Percentiles rank a stretch among this genome's conserved stretches.
Evolutionary conservation across 2,888 invertebrate species (phyloP).

Genomic region (Pteria penguin): DNA sequence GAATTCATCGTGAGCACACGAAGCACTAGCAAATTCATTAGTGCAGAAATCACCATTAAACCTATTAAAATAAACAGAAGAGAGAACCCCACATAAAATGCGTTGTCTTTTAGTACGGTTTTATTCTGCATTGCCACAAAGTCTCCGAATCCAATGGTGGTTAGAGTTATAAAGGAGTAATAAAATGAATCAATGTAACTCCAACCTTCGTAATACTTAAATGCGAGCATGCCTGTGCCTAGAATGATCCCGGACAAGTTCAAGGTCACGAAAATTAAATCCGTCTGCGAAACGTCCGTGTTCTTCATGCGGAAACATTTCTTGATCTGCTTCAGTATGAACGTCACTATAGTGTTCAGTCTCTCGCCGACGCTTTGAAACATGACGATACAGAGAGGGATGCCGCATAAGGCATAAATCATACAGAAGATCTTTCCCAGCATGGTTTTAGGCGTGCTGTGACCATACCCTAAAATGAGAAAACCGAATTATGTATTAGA

Average conservation of each 20-base stretch:
- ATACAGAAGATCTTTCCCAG: slow-evolving; percentile 99
- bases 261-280: slow-evolving; percentile 88
- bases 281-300: slow-evolving; percentile 89
- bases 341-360: slow-evolving; percentile 97
- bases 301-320: slow-evolving; percentile 91
- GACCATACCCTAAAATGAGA: slow-evolving; percentile 90
- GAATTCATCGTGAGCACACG: slow-evolving; percentile 99
- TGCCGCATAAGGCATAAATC: slow-evolving; percentile 90
- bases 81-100: slow-evolving; percentile 97
- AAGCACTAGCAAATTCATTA: slow-evolving; percentile 96
- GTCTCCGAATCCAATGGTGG: slow-evolving; percentile 98
- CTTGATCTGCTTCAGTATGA: slow-evolving; percentile 93
- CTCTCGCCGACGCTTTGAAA: slow-evolving; percentile 99
- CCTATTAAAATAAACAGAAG: slow-evolving; percentile 99
- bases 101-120: slow-evolving; percentile 94
- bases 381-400: slow-evolving; percentile 97
- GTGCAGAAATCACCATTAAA: slow-evolving; percentile 98
- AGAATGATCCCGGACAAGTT: slow-evolving; percentile 95
- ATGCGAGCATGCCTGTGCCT: slow-evolving; percentile 95
- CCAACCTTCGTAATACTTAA: slow-evolving; percentile 97
- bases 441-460: slow-evolving; percentile 97
- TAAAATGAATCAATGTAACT: slow-evolving; percentile 93
- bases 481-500: neutral
- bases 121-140: slow-evolving; percentile 99
- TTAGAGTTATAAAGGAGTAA: slow-evolving; percentile 99